phyloP scores from a whole-genome alignment of 2,888 invertebrate species.

The Emesis furor region DNA sequence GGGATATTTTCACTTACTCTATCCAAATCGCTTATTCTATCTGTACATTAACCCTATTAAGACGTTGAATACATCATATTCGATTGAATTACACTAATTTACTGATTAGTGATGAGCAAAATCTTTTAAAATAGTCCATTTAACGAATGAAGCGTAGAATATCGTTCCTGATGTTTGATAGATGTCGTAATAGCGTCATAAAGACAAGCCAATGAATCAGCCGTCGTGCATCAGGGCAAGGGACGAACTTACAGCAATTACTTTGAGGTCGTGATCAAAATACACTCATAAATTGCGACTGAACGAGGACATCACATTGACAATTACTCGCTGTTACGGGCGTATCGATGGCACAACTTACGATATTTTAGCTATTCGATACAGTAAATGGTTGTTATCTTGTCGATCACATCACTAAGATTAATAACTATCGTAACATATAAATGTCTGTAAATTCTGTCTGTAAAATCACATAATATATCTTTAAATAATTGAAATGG shows the following conservation, averaged over 20 bases:
- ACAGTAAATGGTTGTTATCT: constrained; percentile 18
- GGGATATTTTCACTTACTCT: no score
- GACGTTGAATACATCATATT: no score
- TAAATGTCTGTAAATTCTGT: neutral
- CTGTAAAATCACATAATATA: neutral
- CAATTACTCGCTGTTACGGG: constrained; percentile 86
- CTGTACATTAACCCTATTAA: no score
- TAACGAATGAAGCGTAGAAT: no score
- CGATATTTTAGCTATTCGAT: constrained; percentile 7
- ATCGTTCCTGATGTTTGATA: neutral
- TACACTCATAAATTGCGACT: constrained; percentile 84
- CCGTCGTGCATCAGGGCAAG: constrained; percentile 27
- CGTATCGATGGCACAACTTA: constrained; percentile 30
- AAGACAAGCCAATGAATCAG: constrained; percentile 32
- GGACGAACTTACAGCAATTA: constrained; percentile 78
- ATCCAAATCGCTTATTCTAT: no score
- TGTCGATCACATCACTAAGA: constrained; percentile 11
- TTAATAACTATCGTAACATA: neutral
- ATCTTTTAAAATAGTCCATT: no score
- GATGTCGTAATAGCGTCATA: constrained; percentile 3
- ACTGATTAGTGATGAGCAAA: no score
- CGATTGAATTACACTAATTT: no score
- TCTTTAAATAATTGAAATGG: no score
- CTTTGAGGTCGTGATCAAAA: constrained; percentile 86
- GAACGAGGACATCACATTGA: constrained; percentile 80